Conservation (phyloP, 2,113 vertebrate species). For the Hiodon tergisus region DNA sequence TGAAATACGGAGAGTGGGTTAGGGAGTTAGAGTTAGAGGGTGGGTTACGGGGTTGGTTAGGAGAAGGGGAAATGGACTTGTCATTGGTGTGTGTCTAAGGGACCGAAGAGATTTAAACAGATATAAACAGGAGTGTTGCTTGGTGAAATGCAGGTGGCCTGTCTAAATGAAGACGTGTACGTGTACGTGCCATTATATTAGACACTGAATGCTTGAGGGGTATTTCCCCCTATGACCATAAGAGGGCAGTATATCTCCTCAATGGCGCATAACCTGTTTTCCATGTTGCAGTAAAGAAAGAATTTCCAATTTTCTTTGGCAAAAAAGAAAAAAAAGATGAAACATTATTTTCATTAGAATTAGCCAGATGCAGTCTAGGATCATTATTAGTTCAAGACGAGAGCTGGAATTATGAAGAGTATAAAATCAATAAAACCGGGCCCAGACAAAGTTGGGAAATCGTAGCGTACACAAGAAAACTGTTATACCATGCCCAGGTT, state of each 20-base stretch:
- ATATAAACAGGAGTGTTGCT: too few species aligned
- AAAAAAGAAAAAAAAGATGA: conserved; percentile 32
- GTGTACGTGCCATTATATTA: too few species aligned
- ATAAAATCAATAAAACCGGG: conserved; percentile 47
- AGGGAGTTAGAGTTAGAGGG: too few species aligned
- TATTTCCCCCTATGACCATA: conserved; percentile 33
- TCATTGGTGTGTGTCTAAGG: too few species aligned
- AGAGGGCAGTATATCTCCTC: conserved; percentile 49
- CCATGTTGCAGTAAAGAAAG: conserved; percentile 5
- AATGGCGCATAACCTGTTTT: neutral
- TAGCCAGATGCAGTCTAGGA: conserved; percentile 36
- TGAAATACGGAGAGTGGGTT: too few species aligned
- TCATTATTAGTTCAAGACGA: conserved; percentile 28
- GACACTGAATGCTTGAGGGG: neutral
- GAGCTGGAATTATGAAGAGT: conserved; percentile 37
- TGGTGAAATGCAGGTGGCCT: too few species aligned
- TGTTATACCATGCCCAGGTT: conserved; percentile 31
- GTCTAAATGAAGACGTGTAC: too few species aligned
- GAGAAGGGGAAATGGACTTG: too few species aligned
- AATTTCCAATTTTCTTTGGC: conserved; percentile 21
- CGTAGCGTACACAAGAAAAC: conserved; percentile 31
- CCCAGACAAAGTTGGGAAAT: conserved; percentile 31
- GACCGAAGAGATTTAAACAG: too few species aligned
- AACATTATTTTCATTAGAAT: conserved; percentile 40
- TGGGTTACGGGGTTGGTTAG: too few species aligned